A percentile compares a stretch with the other conserved stretches of the same genome.
These are phyloP conservation scores for Mallateleia sp. DNA, from an alignment of 2,888 invertebrate species.

Conservation along the genomic window DNA sequence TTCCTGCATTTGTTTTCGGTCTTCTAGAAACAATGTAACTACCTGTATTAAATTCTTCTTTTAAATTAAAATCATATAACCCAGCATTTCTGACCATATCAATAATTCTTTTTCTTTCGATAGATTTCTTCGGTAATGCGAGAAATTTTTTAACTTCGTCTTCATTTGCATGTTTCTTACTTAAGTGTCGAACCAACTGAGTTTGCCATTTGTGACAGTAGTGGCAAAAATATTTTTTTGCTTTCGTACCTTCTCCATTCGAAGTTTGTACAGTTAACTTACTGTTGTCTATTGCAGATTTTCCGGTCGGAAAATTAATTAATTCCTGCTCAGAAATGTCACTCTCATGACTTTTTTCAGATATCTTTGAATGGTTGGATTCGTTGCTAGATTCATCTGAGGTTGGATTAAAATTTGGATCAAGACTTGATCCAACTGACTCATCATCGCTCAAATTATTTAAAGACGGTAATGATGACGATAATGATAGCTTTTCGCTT, in stretches of 20 bases:
- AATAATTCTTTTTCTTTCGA: conserved; percentile 52
- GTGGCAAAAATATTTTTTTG: conserved; percentile 15
- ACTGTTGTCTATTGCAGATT: background rate
- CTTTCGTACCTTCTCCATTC: background rate
- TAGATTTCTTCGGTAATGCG: background rate
- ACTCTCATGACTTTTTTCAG: background rate
- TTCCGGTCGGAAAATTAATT: background rate
- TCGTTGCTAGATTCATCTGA: background rate
- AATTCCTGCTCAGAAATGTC: background rate
- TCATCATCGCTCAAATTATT: background rate
- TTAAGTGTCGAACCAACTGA: conserved; percentile 7
- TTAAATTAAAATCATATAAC: conserved; percentile 70
- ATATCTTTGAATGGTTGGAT: background rate
- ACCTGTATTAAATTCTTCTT: conserved; percentile 65
- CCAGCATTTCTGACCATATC: conserved; percentile 72
- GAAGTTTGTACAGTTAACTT: background rate
- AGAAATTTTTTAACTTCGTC: conserved; percentile 15
- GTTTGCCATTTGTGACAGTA: conserved; percentile 8
- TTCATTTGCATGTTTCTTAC: background rate
- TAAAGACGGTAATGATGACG: background rate
- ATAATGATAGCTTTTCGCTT: too few species aligned
- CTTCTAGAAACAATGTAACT: conserved; percentile 70
- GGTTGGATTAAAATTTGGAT: background rate
- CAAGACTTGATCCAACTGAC: background rate
- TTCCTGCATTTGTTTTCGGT: conserved; percentile 58